Conservation (phyloP, 1,140 invertebrate species). For the Ceratina calcarata region DNA sequence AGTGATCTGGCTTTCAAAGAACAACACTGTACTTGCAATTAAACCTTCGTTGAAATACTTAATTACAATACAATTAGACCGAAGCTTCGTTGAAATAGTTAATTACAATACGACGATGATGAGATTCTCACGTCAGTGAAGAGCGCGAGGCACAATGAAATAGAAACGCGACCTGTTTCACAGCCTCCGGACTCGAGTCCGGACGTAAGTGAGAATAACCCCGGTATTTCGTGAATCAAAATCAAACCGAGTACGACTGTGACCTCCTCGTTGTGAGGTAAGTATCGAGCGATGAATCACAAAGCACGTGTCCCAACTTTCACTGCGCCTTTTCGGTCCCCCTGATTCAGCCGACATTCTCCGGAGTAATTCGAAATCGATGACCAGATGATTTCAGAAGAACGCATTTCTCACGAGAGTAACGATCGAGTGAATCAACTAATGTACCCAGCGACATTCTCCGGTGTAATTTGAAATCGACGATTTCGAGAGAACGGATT, state of each 20-base stretch:
- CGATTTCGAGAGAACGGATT: no score
- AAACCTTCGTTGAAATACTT: no score
- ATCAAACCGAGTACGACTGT: neutral
- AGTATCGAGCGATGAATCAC: conserved; percentile 13
- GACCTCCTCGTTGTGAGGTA: neutral
- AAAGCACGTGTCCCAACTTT: conserved; percentile 9
- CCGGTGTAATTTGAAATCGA: neutral
- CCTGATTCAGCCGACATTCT: neutral
- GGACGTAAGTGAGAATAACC: neutral
- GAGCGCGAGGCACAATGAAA: conserved; percentile 24
- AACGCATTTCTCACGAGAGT: neutral
- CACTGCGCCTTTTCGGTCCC: neutral
- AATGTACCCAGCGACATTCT: no score
- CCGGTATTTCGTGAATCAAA: conserved; percentile 14
- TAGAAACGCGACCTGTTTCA: conserved; percentile 44
- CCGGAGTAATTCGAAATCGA: neutral
- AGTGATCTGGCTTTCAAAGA: no score
- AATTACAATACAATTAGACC: neutral
- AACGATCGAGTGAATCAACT: no score
- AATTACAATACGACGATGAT: conserved; percentile 13
- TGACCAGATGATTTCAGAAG: neutral
- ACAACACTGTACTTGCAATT: no score
- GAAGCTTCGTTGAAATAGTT: conserved; percentile 3
- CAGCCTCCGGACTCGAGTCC: neutral
- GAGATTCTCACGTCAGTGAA: conserved; percentile 26